A percentile compares a stretch with the other conserved stretches of the same genome.
Evolutionary conservation across 1,140 invertebrate species (phyloP).

Genomic region (Orius laevigatus): DNA sequence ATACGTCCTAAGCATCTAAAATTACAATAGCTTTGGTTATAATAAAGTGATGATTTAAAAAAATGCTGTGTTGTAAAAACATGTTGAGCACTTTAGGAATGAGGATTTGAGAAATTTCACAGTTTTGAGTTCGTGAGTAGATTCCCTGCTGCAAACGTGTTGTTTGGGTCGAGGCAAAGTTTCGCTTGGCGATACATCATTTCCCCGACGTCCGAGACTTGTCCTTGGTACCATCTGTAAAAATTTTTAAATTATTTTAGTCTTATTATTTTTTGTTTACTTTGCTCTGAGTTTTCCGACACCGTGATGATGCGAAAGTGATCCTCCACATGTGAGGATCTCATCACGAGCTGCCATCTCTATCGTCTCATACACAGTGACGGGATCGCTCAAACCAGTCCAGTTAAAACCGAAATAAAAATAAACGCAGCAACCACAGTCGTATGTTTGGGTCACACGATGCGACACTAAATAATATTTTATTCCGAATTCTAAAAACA

Average conservation of each 20-base stretch:
- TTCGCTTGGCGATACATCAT: conserved; percentile 67
- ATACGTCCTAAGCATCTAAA: no score
- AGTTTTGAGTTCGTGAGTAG: conserved; percentile 9
- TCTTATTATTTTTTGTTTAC: no score
- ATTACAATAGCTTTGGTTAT: no score
- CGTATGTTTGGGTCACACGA: conserved; percentile 91
- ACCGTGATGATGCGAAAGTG: conserved; percentile 92
- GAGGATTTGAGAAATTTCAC: not conserved
- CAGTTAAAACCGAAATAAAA: conserved; percentile 95
- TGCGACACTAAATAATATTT: conserved; percentile 52
- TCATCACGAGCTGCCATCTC: conserved; percentile 76
- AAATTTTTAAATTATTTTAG: conserved; percentile 13
- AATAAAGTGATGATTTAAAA: no score
- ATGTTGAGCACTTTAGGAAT: no score
- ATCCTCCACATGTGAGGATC: conserved; percentile 77
- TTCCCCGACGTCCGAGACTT: conserved; percentile 60
- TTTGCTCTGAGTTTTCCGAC: conserved; percentile 76
- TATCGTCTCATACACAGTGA: conserved; percentile 67
- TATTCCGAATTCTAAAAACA: conserved; percentile 36
- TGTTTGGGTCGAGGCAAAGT: conserved; percentile 73
- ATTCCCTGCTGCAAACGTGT: conserved; percentile 83
- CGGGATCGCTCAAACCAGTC: conserved; percentile 45
- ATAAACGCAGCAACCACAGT: conserved; percentile 92
- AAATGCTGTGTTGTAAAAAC: no score
- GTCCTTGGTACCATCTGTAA: conserved; percentile 36